A percentile compares a stretch with the other conserved stretches of the same genome.
Conservation (phyloP, 1,140 invertebrate species). For the Drosophila santomea region DNA sequence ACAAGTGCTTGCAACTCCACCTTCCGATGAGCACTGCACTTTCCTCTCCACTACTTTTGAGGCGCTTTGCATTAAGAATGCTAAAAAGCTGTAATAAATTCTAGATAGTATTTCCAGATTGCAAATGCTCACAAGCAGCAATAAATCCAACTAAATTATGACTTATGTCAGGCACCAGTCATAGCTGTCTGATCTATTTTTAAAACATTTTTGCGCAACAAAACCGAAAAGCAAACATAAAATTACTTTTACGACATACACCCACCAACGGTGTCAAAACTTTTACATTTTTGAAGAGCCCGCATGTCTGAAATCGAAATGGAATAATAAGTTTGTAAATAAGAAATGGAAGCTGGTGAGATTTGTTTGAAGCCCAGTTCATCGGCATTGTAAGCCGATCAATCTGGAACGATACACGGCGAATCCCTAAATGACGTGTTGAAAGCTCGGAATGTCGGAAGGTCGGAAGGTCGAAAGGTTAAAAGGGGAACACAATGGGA, state of each 20-base stretch:
- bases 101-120: too few species aligned
- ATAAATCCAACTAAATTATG: constrained; percentile 2
- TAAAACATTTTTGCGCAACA: neutral
- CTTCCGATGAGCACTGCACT: too few species aligned
- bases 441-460: constrained; percentile 10
- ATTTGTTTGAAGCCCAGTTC: constrained; percentile 3
- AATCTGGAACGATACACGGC: constrained; percentile 11
- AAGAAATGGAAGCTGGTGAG: constrained; percentile 8
- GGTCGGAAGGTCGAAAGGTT: neutral
- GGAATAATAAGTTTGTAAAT: constrained; percentile 3
- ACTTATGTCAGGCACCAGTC: constrained; percentile 3
- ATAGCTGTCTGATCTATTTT: neutral
- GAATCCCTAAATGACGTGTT: constrained; percentile 26
- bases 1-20: too few species aligned
- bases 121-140: neutral
- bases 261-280: constrained; percentile 7
- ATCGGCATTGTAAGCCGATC: constrained; percentile 28
- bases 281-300: neutral
- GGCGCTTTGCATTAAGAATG: too few species aligned
- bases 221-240: neutral
- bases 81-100: neutral
- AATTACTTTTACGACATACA: neutral
- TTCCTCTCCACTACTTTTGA: neutral
- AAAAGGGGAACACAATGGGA: constrained; percentile 4
- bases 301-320: constrained; percentile 3